Evolutionary conservation across 1,140 invertebrate species (phyloP).

Genomic region (Ceratina japonica): DNA sequence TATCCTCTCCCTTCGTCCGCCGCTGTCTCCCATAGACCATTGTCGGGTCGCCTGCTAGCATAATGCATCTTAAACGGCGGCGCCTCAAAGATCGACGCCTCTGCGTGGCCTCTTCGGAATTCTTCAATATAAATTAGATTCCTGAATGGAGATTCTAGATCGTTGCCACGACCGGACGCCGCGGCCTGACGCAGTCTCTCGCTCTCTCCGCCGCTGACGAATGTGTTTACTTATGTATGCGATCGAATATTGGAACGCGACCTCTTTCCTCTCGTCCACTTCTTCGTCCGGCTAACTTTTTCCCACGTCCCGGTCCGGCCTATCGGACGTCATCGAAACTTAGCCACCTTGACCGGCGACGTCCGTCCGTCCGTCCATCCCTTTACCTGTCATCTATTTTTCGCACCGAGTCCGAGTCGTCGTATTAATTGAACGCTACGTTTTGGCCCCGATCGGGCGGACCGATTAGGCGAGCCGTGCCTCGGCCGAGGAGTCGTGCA

Average conservation of each 20-base stretch:
- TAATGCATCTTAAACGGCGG: conserved; percentile 80
- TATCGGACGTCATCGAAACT: neutral
- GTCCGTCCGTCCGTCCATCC: no score
- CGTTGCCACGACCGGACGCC: conserved; percentile 39
- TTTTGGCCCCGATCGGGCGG: conserved; percentile 1
- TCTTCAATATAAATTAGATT: conserved; percentile 79
- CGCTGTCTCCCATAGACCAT: conserved; percentile 62
- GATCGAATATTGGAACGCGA: conserved; percentile 64
- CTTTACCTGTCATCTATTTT: no score
- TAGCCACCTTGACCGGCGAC: no score
- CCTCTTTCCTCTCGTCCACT: conserved; percentile 14
- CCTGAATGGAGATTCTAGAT: conserved; percentile 70
- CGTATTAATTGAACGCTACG: conserved; percentile 2
- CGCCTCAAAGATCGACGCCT: conserved; percentile 79
- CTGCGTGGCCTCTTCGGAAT: conserved; percentile 72
- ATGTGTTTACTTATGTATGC: conserved; percentile 72
- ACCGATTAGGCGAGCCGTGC: conserved; percentile 14
- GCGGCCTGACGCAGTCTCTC: conserved; percentile 6
- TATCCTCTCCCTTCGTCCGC: conserved; percentile 15
- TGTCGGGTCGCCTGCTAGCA: conserved; percentile 75
- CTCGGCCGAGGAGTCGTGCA: conserved; percentile 8
- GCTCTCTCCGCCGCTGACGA: conserved; percentile 37
- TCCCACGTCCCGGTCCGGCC: neutral
- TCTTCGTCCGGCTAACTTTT: neutral
- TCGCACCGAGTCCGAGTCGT: no score